A percentile compares a stretch with the other conserved stretches of the same genome.
phyloP scores from a whole-genome alignment of 2,113 vertebrate genomes.

The Rhinoderma darwinii region DNA sequence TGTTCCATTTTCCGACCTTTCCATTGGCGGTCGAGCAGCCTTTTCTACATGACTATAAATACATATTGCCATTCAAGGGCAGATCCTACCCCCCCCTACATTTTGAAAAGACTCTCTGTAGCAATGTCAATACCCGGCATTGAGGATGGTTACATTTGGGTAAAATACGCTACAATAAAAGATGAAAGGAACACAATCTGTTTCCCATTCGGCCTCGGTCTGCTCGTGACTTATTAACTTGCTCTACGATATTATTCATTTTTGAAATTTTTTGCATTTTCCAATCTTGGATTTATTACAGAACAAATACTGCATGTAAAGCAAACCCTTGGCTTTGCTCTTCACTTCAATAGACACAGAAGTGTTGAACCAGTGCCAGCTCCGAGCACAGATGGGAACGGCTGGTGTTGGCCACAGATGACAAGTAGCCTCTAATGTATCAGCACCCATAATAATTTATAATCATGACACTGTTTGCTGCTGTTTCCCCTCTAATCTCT shows the following conservation, averaged over 20 bases:
- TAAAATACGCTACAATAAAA: background rate
- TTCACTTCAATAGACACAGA: conserved; percentile 33
- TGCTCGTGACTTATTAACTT: background rate
- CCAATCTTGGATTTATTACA: conserved; percentile 7
- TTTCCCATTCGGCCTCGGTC: background rate
- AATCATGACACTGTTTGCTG: conserved; percentile 24
- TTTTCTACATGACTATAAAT: conserved; percentile 14
- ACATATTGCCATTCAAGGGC: background rate
- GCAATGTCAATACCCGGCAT: background rate
- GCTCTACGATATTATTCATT: background rate
- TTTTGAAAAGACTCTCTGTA: background rate
- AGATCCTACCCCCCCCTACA: background rate
- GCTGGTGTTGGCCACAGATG: background rate
- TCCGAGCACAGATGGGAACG: conserved; percentile 21
- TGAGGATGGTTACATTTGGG: background rate
- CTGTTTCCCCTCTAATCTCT: conserved; percentile 34
- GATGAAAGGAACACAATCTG: background rate
- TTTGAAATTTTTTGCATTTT: background rate
- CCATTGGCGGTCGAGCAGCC: background rate
- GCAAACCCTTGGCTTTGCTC: conserved; percentile 18
- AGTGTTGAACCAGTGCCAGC: conserved; percentile 20
- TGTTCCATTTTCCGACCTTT: background rate
- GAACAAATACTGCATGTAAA: conserved; percentile 34
- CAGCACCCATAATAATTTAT: conserved; percentile 36
- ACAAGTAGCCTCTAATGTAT: conserved; percentile 41